Conservation (phyloP, 2,888 invertebrate species). For the Craniophora ligustri region DNA sequence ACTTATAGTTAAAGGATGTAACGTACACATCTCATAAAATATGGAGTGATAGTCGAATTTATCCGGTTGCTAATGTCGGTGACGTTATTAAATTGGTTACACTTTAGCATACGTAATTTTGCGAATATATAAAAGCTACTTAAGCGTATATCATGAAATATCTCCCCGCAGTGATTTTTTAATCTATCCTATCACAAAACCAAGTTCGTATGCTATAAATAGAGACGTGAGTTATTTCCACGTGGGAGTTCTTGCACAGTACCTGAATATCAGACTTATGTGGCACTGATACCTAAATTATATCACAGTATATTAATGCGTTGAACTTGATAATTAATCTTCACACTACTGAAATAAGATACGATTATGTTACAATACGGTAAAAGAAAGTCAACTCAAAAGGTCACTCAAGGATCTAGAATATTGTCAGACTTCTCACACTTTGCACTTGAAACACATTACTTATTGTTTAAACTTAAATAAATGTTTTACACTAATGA, state of each 20-base stretch:
- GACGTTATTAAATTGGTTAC: constrained; percentile 24
- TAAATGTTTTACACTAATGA: constrained; percentile 71
- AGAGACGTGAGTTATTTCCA: constrained; percentile 87
- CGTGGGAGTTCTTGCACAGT: constrained; percentile 85
- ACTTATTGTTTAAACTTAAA: constrained; percentile 74
- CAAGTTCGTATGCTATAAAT: constrained; percentile 85
- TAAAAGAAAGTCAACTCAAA: constrained; percentile 84
- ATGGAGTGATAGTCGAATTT: constrained; percentile 40
- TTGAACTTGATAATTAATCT: constrained; percentile 62
- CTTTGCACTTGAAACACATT: constrained; percentile 76
- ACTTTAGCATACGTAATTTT: constrained; percentile 7
- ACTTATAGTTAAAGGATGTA: constrained; percentile 29
- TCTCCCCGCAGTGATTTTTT: constrained; percentile 54
- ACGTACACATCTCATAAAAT: constrained; percentile 35
- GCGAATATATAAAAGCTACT: constrained; percentile 4
- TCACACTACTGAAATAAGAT: constrained; percentile 64
- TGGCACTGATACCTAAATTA: constrained; percentile 78
- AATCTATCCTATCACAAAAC: constrained; percentile 74
- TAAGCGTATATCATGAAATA: constrained; percentile 9
- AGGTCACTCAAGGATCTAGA: constrained; percentile 87
- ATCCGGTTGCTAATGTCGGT: constrained; percentile 40
- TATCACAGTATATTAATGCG: constrained; percentile 76
- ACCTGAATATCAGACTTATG: constrained; percentile 80
- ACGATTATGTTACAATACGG: constrained; percentile 80
- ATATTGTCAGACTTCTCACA: constrained; percentile 75